phyloP scores from a whole-genome alignment of 2,113 vertebrate species.

The Psophia crepitans region DNA sequence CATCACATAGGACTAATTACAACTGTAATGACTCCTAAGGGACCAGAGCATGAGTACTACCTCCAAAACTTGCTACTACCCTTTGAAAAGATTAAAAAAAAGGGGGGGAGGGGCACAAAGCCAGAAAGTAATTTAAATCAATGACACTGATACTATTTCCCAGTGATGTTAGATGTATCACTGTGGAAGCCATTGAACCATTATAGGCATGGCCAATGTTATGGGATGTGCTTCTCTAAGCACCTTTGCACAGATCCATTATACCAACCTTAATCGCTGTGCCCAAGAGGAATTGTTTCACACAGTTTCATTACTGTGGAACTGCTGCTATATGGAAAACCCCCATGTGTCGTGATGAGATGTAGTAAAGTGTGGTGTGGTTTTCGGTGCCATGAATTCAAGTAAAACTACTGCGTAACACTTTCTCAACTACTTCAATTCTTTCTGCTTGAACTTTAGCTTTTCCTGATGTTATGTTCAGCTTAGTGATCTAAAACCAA shows the following conservation, averaged over 20 bases:
- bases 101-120: background rate
- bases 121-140: background rate
- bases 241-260: rapidly evolving
- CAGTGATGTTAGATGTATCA: rapidly evolving
- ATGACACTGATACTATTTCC: background rate
- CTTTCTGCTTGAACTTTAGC: background rate
- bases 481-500: background rate
- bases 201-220: background rate
- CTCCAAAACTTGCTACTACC: background rate
- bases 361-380: background rate
- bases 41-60: background rate
- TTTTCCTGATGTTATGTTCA: background rate
- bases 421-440: background rate
- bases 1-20: background rate
- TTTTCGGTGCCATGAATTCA: background rate
- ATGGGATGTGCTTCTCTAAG: background rate
- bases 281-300: background rate
- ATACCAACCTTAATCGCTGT: background rate
- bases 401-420: background rate
- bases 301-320: background rate
- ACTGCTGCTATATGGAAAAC: background rate
- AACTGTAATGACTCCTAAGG: background rate
- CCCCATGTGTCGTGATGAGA: background rate
- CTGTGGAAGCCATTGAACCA: background rate
- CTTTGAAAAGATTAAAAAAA: background rate